These are phyloP conservation scores for Lissocephala sabroskyi DNA, from an alignment of 2,888 invertebrate species.

Conservation along the genomic window DNA sequence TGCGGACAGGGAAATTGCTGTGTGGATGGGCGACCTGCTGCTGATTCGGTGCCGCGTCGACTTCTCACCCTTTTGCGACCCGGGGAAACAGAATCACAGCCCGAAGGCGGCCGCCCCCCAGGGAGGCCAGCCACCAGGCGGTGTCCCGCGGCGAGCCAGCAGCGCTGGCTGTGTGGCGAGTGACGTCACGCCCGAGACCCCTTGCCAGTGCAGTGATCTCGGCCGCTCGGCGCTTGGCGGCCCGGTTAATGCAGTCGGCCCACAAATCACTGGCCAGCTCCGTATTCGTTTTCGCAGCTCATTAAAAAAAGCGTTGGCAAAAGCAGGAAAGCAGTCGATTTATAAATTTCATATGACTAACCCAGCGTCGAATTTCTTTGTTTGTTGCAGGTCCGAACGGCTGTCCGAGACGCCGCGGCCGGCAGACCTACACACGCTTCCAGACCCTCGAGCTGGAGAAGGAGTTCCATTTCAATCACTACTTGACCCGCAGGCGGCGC, in stretches of 20 bases:
- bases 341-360: conserved; percentile 46
- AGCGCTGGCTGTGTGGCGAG: conserved; percentile 28
- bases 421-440: conserved; percentile 98
- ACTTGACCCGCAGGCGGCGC: conserved; percentile 94
- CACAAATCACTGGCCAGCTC: too few relatives aligned
- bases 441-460: conserved; percentile 98
- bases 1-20: conserved; percentile 22
- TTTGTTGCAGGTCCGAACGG: conserved; percentile 92
- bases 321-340: too few relatives aligned
- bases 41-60: conserved; percentile 23
- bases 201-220: conserved; percentile 15
- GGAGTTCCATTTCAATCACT: conserved; percentile 99
- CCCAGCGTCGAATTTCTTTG: conserved; percentile 35
- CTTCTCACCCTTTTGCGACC: conserved; percentile 8
- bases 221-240: not conserved
- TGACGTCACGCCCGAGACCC: not conserved
- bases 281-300: conserved; percentile 40
- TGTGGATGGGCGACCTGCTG: conserved; percentile 29
- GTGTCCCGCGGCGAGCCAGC: conserved; percentile 42
- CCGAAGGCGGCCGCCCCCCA: conserved; percentile 9
- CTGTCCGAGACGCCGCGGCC: conserved; percentile 92
- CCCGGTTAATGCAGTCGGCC: not conserved
- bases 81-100: conserved; percentile 35
- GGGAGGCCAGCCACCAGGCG: conserved; percentile 24
- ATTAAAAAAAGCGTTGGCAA: conserved; percentile 45